Evolutionary conservation across 1,140 invertebrate species (phyloP).

Genomic region (Pristionchus pacificus): DNA sequence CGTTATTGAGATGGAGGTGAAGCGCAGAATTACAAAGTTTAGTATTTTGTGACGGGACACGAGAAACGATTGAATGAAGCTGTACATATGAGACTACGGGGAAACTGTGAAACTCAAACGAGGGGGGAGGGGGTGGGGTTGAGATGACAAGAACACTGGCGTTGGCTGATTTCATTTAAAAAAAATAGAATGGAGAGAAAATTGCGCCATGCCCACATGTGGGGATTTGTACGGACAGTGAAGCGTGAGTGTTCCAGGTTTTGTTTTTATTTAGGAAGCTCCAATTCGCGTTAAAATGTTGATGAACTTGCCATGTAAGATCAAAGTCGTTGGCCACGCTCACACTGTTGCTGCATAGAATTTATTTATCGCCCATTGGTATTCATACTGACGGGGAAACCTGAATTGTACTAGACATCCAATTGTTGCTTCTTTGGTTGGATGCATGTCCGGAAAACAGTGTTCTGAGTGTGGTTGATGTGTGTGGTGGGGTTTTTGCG

Average conservation of each 20-base stretch:
- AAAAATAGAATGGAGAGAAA: constrained; percentile 13
- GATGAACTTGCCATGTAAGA: neutral
- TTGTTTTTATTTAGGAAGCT: constrained; percentile 3
- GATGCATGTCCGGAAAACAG: neutral
- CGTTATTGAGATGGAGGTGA: no score
- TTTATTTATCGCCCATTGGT: no score
- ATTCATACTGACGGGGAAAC: no score
- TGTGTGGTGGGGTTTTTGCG: neutral
- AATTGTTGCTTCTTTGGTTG: constrained; percentile 17
- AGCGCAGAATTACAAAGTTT: no score
- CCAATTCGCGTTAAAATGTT: neutral
- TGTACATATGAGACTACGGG: no score
- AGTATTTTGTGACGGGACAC: no score
- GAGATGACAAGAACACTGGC: no score
- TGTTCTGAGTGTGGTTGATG: neutral
- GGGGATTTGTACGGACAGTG: neutral
- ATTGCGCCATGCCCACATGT: neutral
- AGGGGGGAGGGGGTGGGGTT: no score
- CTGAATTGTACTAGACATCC: no score
- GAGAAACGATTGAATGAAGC: no score
- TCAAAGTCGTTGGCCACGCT: neutral
- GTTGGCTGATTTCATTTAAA: constrained; percentile 26
- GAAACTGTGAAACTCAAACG: no score
- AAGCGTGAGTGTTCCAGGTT: neutral
- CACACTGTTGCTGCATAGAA: no score